phyloP scores from a whole-genome alignment of 2,888 invertebrate genomes.

The Charanyca ferruginea region DNA sequence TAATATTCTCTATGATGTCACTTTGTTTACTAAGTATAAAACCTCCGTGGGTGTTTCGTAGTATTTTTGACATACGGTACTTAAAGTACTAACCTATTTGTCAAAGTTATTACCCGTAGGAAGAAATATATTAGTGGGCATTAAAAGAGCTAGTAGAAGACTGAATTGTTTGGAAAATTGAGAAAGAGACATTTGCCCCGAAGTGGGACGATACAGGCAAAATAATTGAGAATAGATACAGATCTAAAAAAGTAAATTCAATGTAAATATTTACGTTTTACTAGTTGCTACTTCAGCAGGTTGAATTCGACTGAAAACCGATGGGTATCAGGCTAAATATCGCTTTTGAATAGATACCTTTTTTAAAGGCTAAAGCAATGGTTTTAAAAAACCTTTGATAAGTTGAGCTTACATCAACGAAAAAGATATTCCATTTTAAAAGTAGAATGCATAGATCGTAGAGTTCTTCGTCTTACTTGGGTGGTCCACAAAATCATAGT shows the following conservation, averaged over 20 bases:
- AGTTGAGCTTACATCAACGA: too few relatives aligned
- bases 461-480: too few relatives aligned
- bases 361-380: too few relatives aligned
- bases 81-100: neutral
- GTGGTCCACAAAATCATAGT: too few relatives aligned
- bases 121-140: neutral
- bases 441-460: constrained; percentile 10
- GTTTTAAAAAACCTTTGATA: too few relatives aligned
- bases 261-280: neutral
- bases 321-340: neutral
- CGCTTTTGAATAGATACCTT: too few relatives aligned
- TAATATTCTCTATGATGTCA: neutral
- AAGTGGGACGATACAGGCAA: too few relatives aligned
- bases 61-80: neutral
- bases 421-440: constrained; percentile 18
- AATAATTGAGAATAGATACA: too few relatives aligned
- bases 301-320: neutral
- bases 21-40: constrained; percentile 9
- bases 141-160: too few relatives aligned
- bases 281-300: neutral
- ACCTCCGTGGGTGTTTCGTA: constrained; percentile 30
- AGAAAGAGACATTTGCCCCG: too few relatives aligned
- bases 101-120: neutral
- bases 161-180: too few relatives aligned
- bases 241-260: too few relatives aligned